Conservation (phyloP, 2,113 vertebrate species). For the Hippocampus mohnikei region DNA sequence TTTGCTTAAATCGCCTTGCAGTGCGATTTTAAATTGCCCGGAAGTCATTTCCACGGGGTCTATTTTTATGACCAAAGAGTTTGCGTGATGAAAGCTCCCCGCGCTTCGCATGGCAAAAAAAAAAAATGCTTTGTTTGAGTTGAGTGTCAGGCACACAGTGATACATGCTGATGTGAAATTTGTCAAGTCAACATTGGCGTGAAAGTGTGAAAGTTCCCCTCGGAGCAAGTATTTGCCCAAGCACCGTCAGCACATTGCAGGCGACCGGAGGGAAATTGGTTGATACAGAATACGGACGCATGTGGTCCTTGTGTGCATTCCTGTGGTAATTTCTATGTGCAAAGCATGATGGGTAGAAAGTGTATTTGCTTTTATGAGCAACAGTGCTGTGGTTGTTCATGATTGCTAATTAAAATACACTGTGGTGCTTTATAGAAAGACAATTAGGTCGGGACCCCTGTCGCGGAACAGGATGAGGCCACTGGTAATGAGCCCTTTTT, state of each 20-base stretch:
- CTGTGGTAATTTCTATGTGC: constrained; percentile 26
- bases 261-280: constrained; percentile 25
- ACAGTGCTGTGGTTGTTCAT: not conserved
- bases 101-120: constrained; percentile 4
- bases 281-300: constrained; percentile 20
- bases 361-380: constrained; percentile 13
- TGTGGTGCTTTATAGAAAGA: not conserved
- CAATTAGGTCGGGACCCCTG: not conserved
- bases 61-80: constrained; percentile 13
- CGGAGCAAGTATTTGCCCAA: constrained; percentile 29
- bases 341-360: not conserved
- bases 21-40: constrained; percentile 17
- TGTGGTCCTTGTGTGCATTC: constrained; percentile 19
- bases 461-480: not conserved
- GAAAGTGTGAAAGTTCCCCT: constrained; percentile 41
- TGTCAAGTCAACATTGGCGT: constrained; percentile 37
- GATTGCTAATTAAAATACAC: not conserved
- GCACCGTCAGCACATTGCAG: constrained; percentile 44
- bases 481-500: not conserved
- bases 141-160: constrained; percentile 24
- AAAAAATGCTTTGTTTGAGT: constrained; percentile 22
- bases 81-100: constrained; percentile 13
- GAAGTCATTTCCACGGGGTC: constrained; percentile 20
- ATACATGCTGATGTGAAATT: constrained; percentile 44
- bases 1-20: constrained; percentile 20